Base-by-base conservation (phyloP, 2,797 vertebrate genomes). In the Peromyscus eremicus region DNA sequence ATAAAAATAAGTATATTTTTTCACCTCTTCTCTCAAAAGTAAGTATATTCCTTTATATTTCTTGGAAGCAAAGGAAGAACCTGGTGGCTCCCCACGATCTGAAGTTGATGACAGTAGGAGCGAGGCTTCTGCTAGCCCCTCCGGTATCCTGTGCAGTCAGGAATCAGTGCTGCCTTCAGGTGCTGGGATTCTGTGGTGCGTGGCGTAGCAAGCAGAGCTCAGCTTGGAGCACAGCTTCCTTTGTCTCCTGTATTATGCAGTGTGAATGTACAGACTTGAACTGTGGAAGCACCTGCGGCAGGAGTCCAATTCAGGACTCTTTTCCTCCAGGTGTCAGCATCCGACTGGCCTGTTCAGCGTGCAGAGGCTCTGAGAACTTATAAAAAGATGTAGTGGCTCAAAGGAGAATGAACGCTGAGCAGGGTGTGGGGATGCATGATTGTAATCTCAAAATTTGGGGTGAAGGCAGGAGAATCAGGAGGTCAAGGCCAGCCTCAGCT, bases 31-130 rank as follows among this genome's bases (percentile, higher is more conserved):
- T 27, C 80, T 46, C 62, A 68, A 55, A 92, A 84, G 43, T 52
- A n/a, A 83, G 32, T 71, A 77, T 82, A 25, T 66, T 90, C 7
- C 70, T 81, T 29, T 55, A 55, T 87, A 55, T 94, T 94, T 95
- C 62, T 92, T 8, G 75, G 70, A 92, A 96, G 85, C 57, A 43
- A 52, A 21, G 87, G 89, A 57, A 70, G 70, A 79, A 55, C 57
- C 66, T 73, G 71, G 27, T 40, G 94, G 62, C 23, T 49, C 94
- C 13, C 62, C 64, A 80, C 14, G 49, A 77, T 62, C n/a, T 75
- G 37, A 81, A 83, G 82, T 19, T 32, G 68, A 76, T 37, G 19
- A 37, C 52, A 27, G n/a, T 29, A 29, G 27, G 32, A 43, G 32
- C 8, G 60, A 21, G 55, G 27, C n/a, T 3, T 46, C 46, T 21